Evolutionary conservation across 2,888 invertebrate species (phyloP).

Genomic region (Thysanoteuthis rhombus): DNA sequence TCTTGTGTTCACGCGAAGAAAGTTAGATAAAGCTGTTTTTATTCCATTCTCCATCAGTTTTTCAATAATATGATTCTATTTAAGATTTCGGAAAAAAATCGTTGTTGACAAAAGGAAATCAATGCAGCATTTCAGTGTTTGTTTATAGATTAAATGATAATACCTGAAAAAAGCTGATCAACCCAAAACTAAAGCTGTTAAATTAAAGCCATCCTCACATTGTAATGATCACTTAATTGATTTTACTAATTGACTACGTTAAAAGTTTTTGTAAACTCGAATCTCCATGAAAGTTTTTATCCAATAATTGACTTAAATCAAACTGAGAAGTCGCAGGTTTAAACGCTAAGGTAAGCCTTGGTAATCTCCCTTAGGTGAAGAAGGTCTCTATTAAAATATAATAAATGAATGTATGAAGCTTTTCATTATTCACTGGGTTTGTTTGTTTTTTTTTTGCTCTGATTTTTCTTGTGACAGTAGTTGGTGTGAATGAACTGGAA

Average conservation of each 20-base stretch:
- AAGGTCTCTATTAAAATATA: no score
- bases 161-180: background rate
- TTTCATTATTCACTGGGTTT: no score
- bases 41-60: no score
- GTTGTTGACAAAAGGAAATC: background rate
- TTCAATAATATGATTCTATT: background rate
- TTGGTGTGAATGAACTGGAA: no score
- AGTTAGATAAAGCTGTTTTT: no score
- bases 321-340: background rate
- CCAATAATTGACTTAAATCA: background rate
- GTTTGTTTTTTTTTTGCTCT: no score
- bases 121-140: background rate
- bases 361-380: no score
- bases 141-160: background rate
- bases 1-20: no score
- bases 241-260: slow-evolving; percentile 12
- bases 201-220: background rate
- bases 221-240: background rate
- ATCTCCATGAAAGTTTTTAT: background rate
- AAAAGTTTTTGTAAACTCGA: background rate
- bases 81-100: background rate
- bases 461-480: no score
- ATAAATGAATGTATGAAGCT: no score
- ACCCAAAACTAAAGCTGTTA: background rate
- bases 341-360: no score